A percentile compares a stretch with the other conserved stretches of the same genome.
Evolutionary conservation across 2,113 vertebrate species (phyloP).

Genomic region (Alces alces): DNA sequence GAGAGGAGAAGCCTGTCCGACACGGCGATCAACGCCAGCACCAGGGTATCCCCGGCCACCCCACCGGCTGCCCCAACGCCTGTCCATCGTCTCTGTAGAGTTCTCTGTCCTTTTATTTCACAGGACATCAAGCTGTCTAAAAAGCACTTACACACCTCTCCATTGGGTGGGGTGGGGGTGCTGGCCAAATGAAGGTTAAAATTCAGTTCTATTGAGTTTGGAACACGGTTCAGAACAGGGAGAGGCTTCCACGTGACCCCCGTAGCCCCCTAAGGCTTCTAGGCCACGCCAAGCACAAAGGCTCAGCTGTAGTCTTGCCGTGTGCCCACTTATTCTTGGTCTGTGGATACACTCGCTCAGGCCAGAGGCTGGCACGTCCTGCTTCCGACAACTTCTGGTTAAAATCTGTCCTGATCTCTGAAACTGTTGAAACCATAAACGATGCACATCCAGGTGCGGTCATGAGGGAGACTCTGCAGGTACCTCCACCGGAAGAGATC

Average conservation of each 20-base stretch:
- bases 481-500: neutral
- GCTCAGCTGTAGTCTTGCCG: neutral
- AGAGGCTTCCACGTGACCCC: neutral
- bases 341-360: neutral
- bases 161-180: neutral
- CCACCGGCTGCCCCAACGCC: accelerated
- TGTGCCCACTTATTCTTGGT: neutral
- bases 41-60: slow-evolving; percentile 70
- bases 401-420: neutral
- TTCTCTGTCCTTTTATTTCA: neutral
- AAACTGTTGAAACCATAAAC: accelerated
- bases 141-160: neutral
- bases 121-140: neutral
- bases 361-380: neutral
- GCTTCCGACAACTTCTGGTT: neutral
- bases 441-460: accelerated
- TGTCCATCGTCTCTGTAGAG: neutral
- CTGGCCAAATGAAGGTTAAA: neutral
- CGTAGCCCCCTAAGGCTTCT: neutral
- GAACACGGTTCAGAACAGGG: neutral
- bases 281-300: neutral
- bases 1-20: slow-evolving; percentile 90
- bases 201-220: neutral
- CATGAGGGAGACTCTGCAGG: neutral
- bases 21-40: slow-evolving; percentile 84